Conservation (phyloP, 1,140 invertebrate species). For the Aphelinus atriplicis region DNA sequence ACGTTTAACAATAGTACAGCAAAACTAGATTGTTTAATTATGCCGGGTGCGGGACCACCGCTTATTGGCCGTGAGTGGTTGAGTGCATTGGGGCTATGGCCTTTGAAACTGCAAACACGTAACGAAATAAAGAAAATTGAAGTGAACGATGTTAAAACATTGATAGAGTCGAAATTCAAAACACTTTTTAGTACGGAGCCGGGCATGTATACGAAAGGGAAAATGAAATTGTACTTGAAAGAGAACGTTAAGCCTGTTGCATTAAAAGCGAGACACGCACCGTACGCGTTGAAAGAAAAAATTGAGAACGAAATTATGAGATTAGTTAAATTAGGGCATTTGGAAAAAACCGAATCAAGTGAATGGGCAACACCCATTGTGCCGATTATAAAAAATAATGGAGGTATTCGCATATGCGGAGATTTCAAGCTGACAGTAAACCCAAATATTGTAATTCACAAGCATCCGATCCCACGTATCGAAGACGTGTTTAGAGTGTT, state of each 20-base stretch:
- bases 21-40: background rate
- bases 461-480: background rate
- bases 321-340: background rate
- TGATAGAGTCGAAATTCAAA: background rate
- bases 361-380: constrained; percentile 1
- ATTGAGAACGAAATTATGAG: background rate
- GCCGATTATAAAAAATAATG: background rate
- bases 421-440: constrained; percentile 1
- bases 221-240: constrained; percentile 7
- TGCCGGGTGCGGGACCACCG: background rate
- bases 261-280: background rate
- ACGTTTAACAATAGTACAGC: background rate
- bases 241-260: background rate
- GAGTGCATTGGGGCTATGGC: background rate
- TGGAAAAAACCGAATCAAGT: background rate
- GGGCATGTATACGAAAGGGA: background rate
- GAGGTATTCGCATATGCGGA: background rate
- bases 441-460: background rate
- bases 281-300: background rate
- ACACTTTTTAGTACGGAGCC: background rate
- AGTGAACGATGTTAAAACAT: background rate
- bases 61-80: background rate
- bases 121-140: background rate
- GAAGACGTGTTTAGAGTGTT: background rate
- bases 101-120: background rate